Conservation (phyloP, 2,113 vertebrate species). For the Passer montanus region DNA sequence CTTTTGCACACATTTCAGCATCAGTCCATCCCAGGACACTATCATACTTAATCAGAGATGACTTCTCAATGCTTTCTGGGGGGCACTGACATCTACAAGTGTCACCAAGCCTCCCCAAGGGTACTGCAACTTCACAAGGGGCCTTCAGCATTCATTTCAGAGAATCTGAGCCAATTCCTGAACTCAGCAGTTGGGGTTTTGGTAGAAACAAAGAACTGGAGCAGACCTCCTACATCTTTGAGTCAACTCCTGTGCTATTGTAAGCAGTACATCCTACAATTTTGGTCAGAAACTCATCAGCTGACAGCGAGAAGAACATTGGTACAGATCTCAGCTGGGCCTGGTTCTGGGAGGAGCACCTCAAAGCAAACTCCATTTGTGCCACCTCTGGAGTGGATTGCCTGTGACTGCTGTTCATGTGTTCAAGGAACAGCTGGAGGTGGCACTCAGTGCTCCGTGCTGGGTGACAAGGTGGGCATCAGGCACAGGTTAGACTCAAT, state of each 20-base stretch:
- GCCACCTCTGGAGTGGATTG: neutral
- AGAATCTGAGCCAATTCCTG: neutral
- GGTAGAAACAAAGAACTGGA: neutral
- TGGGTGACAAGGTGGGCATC: neutral
- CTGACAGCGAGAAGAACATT: neutral
- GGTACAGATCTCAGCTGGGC: neutral
- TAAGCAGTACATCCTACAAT: neutral
- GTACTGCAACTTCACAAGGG: neutral
- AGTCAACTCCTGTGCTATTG: neutral
- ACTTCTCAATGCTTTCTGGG: neutral
- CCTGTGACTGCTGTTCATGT: neutral
- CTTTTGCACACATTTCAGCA: neutral
- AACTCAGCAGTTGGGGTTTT: neutral
- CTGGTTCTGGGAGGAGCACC: neutral
- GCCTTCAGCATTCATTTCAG: neutral
- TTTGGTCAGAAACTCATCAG: neutral
- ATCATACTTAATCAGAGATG: neutral
- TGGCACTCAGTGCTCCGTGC: neutral
- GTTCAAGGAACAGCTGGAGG: rapidly evolving
- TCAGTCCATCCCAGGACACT: neutral
- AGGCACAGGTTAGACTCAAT: rapidly evolving
- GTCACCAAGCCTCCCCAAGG: neutral
- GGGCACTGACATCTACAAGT: neutral
- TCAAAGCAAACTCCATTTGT: neutral
- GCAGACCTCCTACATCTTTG: neutral